Evolutionary conservation across 2,797 vertebrate genomes (phyloP), one percentile per base, ranked within the genome.

Genomic region (Linurgus olivaceus): DNA sequence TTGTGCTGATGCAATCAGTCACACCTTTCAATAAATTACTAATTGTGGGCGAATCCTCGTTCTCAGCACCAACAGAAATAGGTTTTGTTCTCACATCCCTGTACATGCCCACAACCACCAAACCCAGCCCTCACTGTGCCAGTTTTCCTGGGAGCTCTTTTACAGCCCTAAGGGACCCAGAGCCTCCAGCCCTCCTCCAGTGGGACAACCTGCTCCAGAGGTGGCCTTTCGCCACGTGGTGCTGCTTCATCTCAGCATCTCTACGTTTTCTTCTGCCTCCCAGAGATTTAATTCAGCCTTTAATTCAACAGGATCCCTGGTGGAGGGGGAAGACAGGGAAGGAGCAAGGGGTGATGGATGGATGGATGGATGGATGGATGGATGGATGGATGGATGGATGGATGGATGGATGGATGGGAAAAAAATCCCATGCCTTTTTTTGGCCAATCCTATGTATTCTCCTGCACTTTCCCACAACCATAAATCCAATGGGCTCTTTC

Each of bases 21-120:
- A n/a, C 44, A 20, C 42, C 50, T 85, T 73, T 77, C 52, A 82
- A 74, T 71, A 72, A 91, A 88, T 75, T 77, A 37, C 51, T 87
- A 65, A 88, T 58, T 40, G 40, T n/a, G 63, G 82, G 51, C 13
- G 6, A 94, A 66, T 65, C 72, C 33, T 75, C 20, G 1, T 28
- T 54, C 59, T 50, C 31, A 44, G 19, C 63, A 33, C 20, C 71
- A 79, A 16, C 37, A 83, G 67, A 87, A 79, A 61, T 19, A 52
- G 65, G 13, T 33, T 86, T 92, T 40, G 25, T 55, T 76, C 75
- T 71, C 68, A 59, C 52, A 26, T 67, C 55, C 61, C 59, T 66
- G 28, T 19, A 17, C 13, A 2, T n/a, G 80, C 55, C 58, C 88
- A 67, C 28, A 4, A 52, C 61, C 61, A 44, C 25, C 75, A 67